Base-by-base conservation (phyloP, 2,113 vertebrate species). In the Leiothrix lutea region DNA sequence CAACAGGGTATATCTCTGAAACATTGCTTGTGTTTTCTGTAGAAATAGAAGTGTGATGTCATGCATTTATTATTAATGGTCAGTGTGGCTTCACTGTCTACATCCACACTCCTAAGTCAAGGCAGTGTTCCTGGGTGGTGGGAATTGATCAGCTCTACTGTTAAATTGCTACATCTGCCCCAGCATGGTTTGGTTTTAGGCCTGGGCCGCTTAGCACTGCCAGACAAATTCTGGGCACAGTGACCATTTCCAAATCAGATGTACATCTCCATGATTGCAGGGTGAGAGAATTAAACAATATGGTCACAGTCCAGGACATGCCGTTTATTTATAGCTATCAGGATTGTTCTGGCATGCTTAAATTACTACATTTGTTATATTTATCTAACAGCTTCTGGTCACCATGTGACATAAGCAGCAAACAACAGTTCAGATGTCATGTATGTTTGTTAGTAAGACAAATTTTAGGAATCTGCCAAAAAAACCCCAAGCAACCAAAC, bases 321-420 rank as follows among this genome's bases (percentile, higher is more conserved):
- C 5, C 42, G 67, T 15, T 48, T 73, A 23, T 80, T 92, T 47
- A 56, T 7, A 51, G 18, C 9, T 79, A 42, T 80, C 40, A 82
- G 61, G 40, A 44, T 87, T 8, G 0, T 67, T 62, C 48, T 42
- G 44, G 10, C 31, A 40, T 50, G 45, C n/a, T 61, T 51, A 36
- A 78, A 40, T 85, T 75, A 26, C 36, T 48, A 69, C 21, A 9
- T 24, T 89, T 83, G n/a, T 40, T 90, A 83, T 86, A 53, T 80
- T 92, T 86, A 45, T 83, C 54, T 62, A 35, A 8, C 21, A 62
- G 47, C 9, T 91, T 89, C 44, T 94, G 60, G 24, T 58, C 35
- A 80, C 23, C 70, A 72, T 0, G 5, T 70, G 65, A 51, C 35
- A 74, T 58, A 64, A 90, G 15, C 42, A 79, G n/a, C 2, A 58